Base-by-base conservation (phyloP, 2,113 vertebrate species). In the Corythoichthys haematopterus region DNA sequence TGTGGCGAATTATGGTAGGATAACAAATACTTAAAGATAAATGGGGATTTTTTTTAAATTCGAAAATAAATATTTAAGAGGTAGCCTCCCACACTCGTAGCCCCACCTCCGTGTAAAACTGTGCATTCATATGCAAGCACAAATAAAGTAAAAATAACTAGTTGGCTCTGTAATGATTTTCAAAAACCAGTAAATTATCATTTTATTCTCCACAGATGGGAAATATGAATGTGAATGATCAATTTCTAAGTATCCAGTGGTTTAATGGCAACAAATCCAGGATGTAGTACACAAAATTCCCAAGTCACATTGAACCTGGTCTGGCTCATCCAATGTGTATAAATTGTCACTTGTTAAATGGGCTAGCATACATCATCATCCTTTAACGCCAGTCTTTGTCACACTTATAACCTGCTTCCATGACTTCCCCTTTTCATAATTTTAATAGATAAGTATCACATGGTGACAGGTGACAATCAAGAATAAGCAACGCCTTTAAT, bases 401-500 rank as follows among this genome's bases (percentile, higher is more conserved):
- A 14, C 9, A 47, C 6, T 4, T n/a, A 33, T 48, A n/a, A 16
- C 10, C 35, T 40, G n/a, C 33, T 48, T 77, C 8, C 16, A 53
- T 66, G 3, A 28, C 6, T 65, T 2, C 70, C 9, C 10, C 13
- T 64, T 36, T 55, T 55, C 63, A 90, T 78, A 87, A 86, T 88
- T 6, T 70, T 90, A 72, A 91, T 87, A 87, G 84, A 79, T 53
- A 84, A 89, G 11, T 83, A 90, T 16, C 83, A 91, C 45, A 72
- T 82, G 28, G 48, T 91, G 72, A 80, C 92, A 74, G 88, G 72
- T 28, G 90, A 90, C 78, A 87, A 84, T 53, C 86, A 88, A 65
- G 88, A 91, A 84, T 88, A 57, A 89, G 84, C 64, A 89, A 91
- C 79, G 91, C 80, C 79, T 91, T 91, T 73, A 89, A 89, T 60